Evolutionary conservation across 2,888 invertebrate genomes (phyloP), one percentile per base, ranked within the genome.

Genomic region (Hemaris fuciformis): DNA sequence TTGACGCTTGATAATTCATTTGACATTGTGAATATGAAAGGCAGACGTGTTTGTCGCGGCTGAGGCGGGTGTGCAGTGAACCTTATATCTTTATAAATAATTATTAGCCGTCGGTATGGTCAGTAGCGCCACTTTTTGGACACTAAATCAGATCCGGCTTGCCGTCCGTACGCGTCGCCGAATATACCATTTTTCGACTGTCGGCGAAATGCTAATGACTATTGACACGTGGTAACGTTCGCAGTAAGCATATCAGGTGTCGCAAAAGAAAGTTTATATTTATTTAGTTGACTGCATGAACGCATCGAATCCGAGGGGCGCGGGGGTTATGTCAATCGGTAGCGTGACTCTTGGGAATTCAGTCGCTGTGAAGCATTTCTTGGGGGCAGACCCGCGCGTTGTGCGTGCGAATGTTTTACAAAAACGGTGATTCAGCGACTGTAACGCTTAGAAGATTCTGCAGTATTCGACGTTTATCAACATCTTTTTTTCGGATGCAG

Each of bases 91-190:
- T 75, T 74, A 72, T 69, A 75, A 74, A 77, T 76, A 73, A 73
- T 77, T 70, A 75, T 71, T 69, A 66, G 68, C 70, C 70, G 69
- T 67, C 65, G 71, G 75, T 79, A 82, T 76, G 76, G 81, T 83
- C 80, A 80, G 75, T 73, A 84, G 88, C 88, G 88, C 87, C 87
- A 85, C 79, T 74, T 74, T 81, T 83, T 76, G 72, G 74, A 73
- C 69, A 69, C 72, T 67, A 67, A 73, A 64, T 69, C 69, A 79
- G 77, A 84, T 84, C 80, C 81, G 77, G 79, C 76, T 79, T 38
- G 38, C 38, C 41, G 45, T 27, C 45, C 62, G 59, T 27, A 62
- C 62, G 41, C 61, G 58, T 46, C 58, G 13, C 23, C n/a, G 15
- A 27, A 18, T 15, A 31, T 31, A 53, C 1, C 10, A 15, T 53